phyloP scores from a whole-genome alignment of 2,888 invertebrate genomes.

The Tinea pellionella region DNA sequence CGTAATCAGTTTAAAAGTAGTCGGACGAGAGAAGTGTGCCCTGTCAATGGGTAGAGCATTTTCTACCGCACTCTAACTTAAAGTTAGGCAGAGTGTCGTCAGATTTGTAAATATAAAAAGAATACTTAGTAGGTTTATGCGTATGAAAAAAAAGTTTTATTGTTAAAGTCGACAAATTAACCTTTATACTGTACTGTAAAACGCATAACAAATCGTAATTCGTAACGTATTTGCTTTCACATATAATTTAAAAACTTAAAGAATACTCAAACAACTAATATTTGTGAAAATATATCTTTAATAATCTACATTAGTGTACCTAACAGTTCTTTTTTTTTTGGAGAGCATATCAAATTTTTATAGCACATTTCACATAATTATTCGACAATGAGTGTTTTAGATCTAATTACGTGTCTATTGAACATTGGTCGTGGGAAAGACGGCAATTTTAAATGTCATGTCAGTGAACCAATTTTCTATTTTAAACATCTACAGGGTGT shows the following conservation, averaged over 20 bases:
- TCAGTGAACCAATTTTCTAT: too few species aligned
- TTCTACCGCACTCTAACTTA: too few species aligned
- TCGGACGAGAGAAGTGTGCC: too few species aligned
- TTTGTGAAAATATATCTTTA: neutral
- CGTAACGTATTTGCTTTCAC: neutral
- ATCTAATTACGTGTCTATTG: neutral
- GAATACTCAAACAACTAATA: neutral
- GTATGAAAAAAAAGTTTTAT: too few species aligned
- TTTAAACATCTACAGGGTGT: too few species aligned
- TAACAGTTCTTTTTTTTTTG: neutral
- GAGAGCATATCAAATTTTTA: constrained; percentile 2
- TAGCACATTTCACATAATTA: neutral
- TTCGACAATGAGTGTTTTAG: neutral
- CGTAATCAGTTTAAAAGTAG: too few species aligned
- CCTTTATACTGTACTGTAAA: neutral
- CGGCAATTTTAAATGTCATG: neutral
- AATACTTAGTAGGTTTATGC: too few species aligned
- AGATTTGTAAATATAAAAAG: too few species aligned
- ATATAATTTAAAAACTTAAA: neutral
- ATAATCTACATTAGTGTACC: neutral
- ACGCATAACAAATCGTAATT: neutral
- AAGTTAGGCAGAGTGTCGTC: too few species aligned
- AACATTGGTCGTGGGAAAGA: neutral
- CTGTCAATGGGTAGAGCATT: too few species aligned
- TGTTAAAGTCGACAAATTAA: neutral